These are phyloP conservation scores for Thymelicus acteon DNA, from an alignment of 2,888 invertebrate genomes.

Conservation along the genomic window DNA sequence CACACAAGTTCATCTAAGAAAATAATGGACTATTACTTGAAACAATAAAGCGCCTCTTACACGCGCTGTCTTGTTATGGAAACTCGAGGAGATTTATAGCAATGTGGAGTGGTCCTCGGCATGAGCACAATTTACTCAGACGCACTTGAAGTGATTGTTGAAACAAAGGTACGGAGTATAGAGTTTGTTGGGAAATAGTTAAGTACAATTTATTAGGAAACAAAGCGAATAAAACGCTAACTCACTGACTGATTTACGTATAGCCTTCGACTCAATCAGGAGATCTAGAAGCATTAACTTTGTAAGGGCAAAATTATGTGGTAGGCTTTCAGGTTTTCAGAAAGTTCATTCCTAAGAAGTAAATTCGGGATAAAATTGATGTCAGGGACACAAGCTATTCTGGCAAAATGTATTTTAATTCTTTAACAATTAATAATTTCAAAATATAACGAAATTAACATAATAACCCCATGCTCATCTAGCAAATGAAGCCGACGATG, in stretches of 20 bases:
- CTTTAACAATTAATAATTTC: background rate
- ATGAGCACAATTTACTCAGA: conserved; percentile 21
- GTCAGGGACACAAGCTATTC: too few relatives aligned
- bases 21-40: background rate
- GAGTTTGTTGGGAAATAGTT: background rate
- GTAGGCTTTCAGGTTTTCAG: too few relatives aligned
- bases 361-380: too few relatives aligned
- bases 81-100: conserved; percentile 27
- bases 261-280: too few relatives aligned
- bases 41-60: conserved; percentile 25
- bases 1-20: background rate
- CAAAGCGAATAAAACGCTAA: background rate
- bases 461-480: conserved; percentile 7
- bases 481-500: conserved; percentile 30
- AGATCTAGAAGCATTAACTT: too few relatives aligned
- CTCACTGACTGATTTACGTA: too few relatives aligned
- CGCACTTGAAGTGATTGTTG: conserved; percentile 26
- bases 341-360: too few relatives aligned
- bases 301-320: too few relatives aligned
- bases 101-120: conserved; percentile 18
- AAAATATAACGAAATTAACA: background rate
- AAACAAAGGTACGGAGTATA: conserved; percentile 3
- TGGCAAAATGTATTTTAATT: too few relatives aligned
- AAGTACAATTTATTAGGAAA: background rate
- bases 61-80: conserved; percentile 28